Percentiles rank a stretch among this genome's conserved stretches.
Conservation (phyloP, 1,140 invertebrate species). For the Drosophila ficusphila region DNA sequence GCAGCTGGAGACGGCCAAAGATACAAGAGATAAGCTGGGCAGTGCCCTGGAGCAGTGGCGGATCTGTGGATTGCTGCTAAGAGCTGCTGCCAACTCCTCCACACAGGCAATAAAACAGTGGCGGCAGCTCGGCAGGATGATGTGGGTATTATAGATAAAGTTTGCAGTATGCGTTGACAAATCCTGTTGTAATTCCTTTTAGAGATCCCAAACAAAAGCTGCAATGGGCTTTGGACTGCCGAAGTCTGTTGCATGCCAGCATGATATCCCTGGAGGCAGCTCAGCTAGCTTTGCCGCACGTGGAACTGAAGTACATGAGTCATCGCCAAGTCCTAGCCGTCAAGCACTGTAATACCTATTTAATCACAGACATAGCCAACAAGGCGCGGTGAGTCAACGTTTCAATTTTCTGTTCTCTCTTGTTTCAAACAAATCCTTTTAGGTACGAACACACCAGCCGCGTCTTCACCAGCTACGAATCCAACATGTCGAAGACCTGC, state of each 20-base stretch:
- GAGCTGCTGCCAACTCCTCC: constrained; percentile 69
- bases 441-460: constrained; percentile 77
- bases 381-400: constrained; percentile 43
- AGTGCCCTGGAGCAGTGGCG: constrained; percentile 82
- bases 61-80: constrained; percentile 71
- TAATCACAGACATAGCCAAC: constrained; percentile 82
- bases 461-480: constrained; percentile 70
- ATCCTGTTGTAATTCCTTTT: background rate
- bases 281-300: constrained; percentile 75
- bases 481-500: constrained; percentile 71
- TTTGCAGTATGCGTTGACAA: background rate
- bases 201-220: constrained; percentile 76
- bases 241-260: constrained; percentile 70
- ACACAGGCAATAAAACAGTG: constrained; percentile 72
- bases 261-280: constrained; percentile 75
- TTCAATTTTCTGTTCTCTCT: background rate
- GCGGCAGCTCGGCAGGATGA: constrained; percentile 49
- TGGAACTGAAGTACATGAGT: constrained; percentile 77
- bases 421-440: background rate
- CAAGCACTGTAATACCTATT: constrained; percentile 76
- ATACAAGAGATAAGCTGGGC: constrained; percentile 76
- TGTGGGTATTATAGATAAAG: constrained; percentile 36
- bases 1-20: constrained; percentile 77
- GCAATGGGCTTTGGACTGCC: constrained; percentile 69
- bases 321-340: constrained; percentile 77